Percentiles rank a stretch among this genome's conserved stretches.
These are phyloP conservation scores for Rotaria magnacalcarata DNA, from an alignment of 2,888 invertebrate genomes.

Conservation along the genomic window DNA sequence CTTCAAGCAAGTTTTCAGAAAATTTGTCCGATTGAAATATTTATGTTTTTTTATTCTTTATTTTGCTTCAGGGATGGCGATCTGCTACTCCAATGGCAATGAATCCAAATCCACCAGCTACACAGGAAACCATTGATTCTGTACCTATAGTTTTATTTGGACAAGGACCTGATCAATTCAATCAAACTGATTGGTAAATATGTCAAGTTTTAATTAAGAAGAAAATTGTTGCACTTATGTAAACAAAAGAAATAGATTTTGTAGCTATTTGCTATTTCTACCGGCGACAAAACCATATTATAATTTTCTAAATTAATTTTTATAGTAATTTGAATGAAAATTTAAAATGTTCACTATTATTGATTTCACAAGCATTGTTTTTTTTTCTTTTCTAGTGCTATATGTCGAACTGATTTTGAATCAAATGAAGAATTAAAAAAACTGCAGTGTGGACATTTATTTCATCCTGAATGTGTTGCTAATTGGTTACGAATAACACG, in stretches of 20 bases:
- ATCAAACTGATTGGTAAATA: slow-evolving; percentile 25
- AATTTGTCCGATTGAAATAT: not conserved
- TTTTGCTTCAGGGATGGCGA: not conserved
- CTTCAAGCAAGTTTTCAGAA: not conserved
- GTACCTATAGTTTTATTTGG: not conserved
- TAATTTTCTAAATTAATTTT: no score
- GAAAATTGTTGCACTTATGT: no score
- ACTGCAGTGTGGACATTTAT: slow-evolving; percentile 6
- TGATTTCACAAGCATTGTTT: not conserved
- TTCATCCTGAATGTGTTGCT: slow-evolving; percentile 1
- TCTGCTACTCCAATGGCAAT: not conserved
- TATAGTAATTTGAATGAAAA: no score
- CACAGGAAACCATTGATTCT: not conserved
- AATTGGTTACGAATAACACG: slow-evolving; percentile 11
- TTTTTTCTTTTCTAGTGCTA: not conserved
- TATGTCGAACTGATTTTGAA: slow-evolving; percentile 23
- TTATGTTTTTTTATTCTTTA: not conserved
- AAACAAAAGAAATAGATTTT: no score
- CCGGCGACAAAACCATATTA: no score
- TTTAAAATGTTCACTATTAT: not conserved
- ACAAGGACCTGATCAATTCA: not conserved
- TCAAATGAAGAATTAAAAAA: not conserved
- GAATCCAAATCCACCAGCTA: slow-evolving; percentile 9
- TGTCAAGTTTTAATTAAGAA: not conserved
- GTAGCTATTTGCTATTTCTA: no score